Evolutionary conservation across 2,113 vertebrate genomes (phyloP).

Genomic region (Martes martes): DNA sequence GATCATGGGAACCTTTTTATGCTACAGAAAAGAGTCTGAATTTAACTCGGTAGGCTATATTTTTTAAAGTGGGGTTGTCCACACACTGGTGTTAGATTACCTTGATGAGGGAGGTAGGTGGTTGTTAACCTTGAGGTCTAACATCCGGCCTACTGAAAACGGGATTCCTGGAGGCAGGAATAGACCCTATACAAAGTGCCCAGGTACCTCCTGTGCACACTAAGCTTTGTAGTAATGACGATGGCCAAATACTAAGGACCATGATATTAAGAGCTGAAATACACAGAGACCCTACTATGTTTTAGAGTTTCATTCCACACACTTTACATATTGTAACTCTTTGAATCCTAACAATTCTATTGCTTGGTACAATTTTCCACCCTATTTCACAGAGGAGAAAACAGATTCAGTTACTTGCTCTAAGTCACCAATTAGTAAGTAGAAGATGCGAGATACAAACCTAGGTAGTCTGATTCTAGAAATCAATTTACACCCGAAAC

Average conservation of each 20-base stretch:
- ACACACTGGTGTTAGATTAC: background rate
- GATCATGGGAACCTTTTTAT: background rate
- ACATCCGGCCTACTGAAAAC: background rate
- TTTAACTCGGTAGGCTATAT: background rate
- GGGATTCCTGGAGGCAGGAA: background rate
- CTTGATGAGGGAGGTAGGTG: background rate
- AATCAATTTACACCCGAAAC: background rate
- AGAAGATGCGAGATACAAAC: background rate
- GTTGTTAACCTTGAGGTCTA: background rate
- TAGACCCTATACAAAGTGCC: background rate
- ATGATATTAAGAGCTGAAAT: background rate
- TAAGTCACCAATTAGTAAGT: background rate
- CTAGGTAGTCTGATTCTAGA: background rate
- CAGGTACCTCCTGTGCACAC: background rate
- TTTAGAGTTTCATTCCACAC: background rate
- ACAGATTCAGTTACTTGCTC: background rate
- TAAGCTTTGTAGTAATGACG: background rate
- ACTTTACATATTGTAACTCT: background rate
- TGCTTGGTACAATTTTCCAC: background rate
- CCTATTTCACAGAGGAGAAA: background rate
- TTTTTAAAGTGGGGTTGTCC: background rate
- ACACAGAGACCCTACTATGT: background rate
- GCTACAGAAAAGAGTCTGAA: background rate
- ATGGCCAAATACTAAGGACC: background rate
- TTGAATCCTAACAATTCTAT: background rate